Base-by-base conservation (phyloP, 1,140 invertebrate genomes). In the Microplitis mediator region DNA sequence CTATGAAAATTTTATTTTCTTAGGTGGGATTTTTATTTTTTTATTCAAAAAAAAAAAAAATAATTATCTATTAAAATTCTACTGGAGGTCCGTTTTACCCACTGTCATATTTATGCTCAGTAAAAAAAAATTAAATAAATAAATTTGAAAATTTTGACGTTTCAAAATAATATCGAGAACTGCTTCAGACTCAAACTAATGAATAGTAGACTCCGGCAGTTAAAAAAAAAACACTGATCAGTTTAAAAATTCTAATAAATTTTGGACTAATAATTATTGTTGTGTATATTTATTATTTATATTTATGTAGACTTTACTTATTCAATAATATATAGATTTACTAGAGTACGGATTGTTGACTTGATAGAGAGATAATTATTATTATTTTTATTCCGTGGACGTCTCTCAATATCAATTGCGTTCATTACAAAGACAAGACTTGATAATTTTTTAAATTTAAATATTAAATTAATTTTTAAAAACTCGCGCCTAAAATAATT, bases 1-100 rank as follows among this genome's bases (percentile, higher is more conserved):
- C 56, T 60, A 60, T 60, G 16, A 31, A 11, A 35, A n/a, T 39
- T 63, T 16, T 35, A n/a, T 35, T 39, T 35, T 80, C 79, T 81
- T 84, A 84, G 84, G 81, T 85, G 81, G 82, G 84, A 83, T 83
- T 76, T 78, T 85, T n/a, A n/a, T n/a, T 86, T 84, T 76, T 78
- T 79, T 80, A 84, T 81, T 39, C 9, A 39, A 76, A 65, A 75
- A 81, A 84, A 79, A 73, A 77, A 81, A 84, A 79, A 73, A 77
- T 77, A 77, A 80, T 77, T 78, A 69, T 74, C 56, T 51, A 34
- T 67, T 31, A 79, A 72, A 76, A 2, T 45, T 45, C 11, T 78
- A 70, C 64, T 82, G 75, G 76, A 78, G 82, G 23, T 23, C 23
- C 23, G 23, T 77, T 80, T 78, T 76, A 82, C 56, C 56, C 67